Evolutionary conservation across 2,888 invertebrate species (phyloP), one percentile per base, ranked within the genome.

Genomic region (Temnothorax ravouxi): DNA sequence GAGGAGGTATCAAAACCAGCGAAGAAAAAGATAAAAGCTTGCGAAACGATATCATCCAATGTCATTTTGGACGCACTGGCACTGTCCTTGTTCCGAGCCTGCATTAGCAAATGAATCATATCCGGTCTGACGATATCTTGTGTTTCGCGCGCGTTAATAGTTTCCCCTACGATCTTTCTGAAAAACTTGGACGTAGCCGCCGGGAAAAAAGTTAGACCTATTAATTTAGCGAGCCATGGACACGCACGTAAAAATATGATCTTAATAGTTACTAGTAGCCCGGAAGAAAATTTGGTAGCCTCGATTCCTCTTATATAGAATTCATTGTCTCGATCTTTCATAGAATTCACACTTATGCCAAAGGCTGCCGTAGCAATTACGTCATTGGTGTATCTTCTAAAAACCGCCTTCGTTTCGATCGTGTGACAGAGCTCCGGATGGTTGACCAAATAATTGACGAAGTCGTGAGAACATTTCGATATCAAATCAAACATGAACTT

Each of bases 61-160:
- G 56, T 13, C 56, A 56, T 25, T 25, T 56, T 56, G 4, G 2
- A 3, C 3, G 9, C 2, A 2, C 52, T 62, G 0, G 29, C 29
- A 29, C 29, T 29, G 29, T 88, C 79, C 13, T 88, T 91, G 5
- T 88, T 88, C n/a, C 89, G 90, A 0, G 94, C 94, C 83, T 96
- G 95, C 95, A 96, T 95, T n/a, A 96, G 87, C 3, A 96, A 89
- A 79, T 96, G 96, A 13, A 96, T 95, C 29, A 29, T 29, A 29
- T 29, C 29, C 29, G 3, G 29, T 29, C 29, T 29, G 29, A 29
- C 29, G 29, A 29, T 29, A 29, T 29, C 29, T 29, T 29, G 29
- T 29, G 29, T 29, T 29, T 29, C 29, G 29, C 29, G 29, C 29
- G 29, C 29, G 29, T 3, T 29, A 29, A 29, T 29, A 0, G 29